phyloP scores from a whole-genome alignment of 2,888 invertebrate genomes.

The Drosophila pegasa region DNA sequence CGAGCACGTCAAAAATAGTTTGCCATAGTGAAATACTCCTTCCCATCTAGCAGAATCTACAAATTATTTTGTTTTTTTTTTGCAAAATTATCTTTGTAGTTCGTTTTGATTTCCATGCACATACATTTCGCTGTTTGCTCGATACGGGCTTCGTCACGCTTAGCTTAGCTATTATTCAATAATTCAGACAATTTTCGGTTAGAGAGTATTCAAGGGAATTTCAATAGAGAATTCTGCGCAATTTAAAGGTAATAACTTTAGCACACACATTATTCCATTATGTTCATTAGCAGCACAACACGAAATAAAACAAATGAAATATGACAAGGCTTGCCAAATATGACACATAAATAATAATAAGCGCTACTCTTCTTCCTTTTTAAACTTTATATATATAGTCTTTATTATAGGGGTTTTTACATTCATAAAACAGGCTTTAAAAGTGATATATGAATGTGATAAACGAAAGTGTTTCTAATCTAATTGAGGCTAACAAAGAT shows the following conservation, averaged over 20 bases:
- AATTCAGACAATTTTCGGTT: slow-evolving; percentile 15
- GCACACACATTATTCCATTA: slow-evolving; percentile 41
- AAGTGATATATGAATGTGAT: slow-evolving; percentile 26
- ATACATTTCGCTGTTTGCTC: slow-evolving; percentile 42
- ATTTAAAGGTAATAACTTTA: slow-evolving; percentile 26
- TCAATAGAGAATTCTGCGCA: not conserved
- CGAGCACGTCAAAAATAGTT: slow-evolving; percentile 68
- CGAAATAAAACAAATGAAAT: slow-evolving; percentile 39
- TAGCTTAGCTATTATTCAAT: slow-evolving; percentile 23
- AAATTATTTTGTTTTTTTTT: slow-evolving; percentile 10
- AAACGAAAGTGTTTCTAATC: slow-evolving; percentile 29
- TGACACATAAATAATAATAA: slow-evolving; percentile 41
- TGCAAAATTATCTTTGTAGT: slow-evolving; percentile 39
- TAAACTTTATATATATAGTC: not conserved
- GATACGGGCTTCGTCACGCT: slow-evolving; percentile 52
- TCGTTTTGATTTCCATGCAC: slow-evolving; percentile 18
- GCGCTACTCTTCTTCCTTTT: slow-evolving; percentile 10
- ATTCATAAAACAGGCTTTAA: not conserved
- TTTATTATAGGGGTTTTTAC: not conserved
- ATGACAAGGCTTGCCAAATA: slow-evolving; percentile 38
- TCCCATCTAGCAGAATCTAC: not conserved
- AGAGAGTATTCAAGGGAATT: slow-evolving; percentile 9
- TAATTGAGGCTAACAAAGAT: not conserved
- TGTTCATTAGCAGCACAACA: slow-evolving; percentile 33
- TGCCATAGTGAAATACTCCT: slow-evolving; percentile 20